Evolutionary conservation across 1,140 invertebrate genomes (phyloP).

Genomic region (Pantala flavescens): DNA sequence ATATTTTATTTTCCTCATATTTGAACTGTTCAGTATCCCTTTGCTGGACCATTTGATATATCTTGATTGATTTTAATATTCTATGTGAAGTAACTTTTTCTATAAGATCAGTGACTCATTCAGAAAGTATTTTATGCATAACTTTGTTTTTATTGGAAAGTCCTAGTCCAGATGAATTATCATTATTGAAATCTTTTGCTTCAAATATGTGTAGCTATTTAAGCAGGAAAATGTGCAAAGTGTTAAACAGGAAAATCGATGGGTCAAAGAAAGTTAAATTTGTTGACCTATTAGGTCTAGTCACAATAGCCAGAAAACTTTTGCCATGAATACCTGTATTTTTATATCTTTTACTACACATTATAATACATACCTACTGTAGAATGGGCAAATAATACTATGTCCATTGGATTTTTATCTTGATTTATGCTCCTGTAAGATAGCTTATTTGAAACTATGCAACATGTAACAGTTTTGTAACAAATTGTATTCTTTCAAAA

Average conservation of each 20-base stretch:
- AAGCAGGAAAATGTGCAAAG: neutral
- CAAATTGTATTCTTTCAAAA: neutral
- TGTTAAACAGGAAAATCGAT: neutral
- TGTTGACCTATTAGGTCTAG: neutral
- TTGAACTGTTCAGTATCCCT: no score
- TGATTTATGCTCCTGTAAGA: neutral
- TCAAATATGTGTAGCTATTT: neutral
- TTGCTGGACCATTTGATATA: no score
- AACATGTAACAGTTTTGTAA: neutral
- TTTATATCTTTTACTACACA: slow-evolving; percentile 8
- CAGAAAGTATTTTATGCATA: no score
- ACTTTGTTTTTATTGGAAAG: neutral
- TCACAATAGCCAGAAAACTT: neutral
- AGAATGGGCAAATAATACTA: neutral
- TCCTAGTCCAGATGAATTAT: neutral
- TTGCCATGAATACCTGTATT: slow-evolving; percentile 1
- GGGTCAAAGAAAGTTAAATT: neutral
- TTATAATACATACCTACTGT: neutral
- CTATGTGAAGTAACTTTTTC: no score
- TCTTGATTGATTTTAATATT: no score
- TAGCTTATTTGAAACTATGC: neutral
- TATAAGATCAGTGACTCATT: no score
- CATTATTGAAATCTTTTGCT: neutral
- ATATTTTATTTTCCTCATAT: no score
- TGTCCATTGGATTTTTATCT: neutral